Evolutionary conservation across 2,113 vertebrate genomes (phyloP).

Genomic region (Dicerorhinus sumatrensis): DNA sequence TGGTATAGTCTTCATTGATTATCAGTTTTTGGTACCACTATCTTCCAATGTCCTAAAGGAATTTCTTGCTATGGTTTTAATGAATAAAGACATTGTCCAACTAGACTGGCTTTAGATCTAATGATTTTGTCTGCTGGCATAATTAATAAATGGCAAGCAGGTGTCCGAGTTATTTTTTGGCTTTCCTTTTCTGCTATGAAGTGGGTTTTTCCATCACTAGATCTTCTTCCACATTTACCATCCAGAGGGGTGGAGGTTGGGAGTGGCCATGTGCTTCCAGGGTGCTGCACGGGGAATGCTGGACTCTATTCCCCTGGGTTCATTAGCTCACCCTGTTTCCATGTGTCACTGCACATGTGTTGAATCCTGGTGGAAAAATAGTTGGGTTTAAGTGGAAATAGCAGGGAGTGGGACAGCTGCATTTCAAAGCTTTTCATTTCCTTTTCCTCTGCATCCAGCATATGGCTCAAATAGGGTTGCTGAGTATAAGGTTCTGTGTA

Average conservation of each 20-base stretch:
- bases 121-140: neutral
- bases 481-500: neutral
- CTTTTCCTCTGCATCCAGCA: slow-evolving; percentile 51
- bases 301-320: slow-evolving; percentile 37
- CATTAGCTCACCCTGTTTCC: slow-evolving; percentile 79
- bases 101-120: neutral
- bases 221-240: neutral
- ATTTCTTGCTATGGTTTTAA: neutral
- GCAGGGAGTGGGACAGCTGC: slow-evolving; percentile 70
- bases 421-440: slow-evolving; percentile 70
- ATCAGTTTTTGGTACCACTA: neutral
- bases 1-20: neutral
- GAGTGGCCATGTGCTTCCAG: slow-evolving; percentile 27
- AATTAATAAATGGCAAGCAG: neutral
- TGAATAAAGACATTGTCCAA: slow-evolving; percentile 46
- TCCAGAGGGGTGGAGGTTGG: neutral
- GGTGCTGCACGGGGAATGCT: slow-evolving; percentile 60
- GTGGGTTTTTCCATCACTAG: slow-evolving; percentile 56
- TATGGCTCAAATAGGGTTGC: slow-evolving; percentile 16
- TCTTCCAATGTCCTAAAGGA: neutral
- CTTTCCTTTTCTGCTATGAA: slow-evolving; percentile 32
- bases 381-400: slow-evolving; percentile 75
- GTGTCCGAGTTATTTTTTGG: slow-evolving; percentile 24
- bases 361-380: slow-evolving; percentile 69
- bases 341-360: slow-evolving; percentile 56